A percentile compares a stretch with the other conserved stretches of the same genome.
Conservation (phyloP, 2,113 vertebrate genomes). For the Pteropus alecto region DNA sequence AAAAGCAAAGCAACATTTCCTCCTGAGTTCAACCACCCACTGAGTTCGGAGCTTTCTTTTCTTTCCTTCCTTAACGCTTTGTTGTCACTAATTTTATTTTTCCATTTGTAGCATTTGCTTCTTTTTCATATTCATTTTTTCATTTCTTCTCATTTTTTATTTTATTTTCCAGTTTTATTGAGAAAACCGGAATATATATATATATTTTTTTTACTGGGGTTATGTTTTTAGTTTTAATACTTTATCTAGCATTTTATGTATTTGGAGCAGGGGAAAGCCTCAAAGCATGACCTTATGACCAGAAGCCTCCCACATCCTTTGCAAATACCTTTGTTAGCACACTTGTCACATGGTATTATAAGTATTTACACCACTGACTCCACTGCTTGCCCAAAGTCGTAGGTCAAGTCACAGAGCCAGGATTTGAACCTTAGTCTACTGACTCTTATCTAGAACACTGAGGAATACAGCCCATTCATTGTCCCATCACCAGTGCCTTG, state of each 20-base stretch:
- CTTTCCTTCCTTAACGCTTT: background rate
- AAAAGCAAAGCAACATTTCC: background rate
- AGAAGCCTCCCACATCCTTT: background rate
- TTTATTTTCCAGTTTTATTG: background rate
- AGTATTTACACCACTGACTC: background rate
- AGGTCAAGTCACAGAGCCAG: background rate
- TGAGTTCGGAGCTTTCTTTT: background rate
- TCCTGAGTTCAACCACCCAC: background rate
- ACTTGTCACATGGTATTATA: background rate
- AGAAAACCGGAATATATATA: background rate
- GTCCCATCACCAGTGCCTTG: background rate
- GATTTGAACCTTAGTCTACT: background rate
- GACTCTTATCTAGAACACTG: background rate
- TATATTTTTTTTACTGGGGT: no score
- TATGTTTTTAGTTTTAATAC: background rate
- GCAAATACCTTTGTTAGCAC: background rate
- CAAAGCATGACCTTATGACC: background rate
- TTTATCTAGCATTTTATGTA: background rate
- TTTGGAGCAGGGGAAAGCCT: background rate
- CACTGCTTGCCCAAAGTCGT: background rate
- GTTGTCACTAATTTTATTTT: background rate
- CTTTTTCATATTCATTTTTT: background rate
- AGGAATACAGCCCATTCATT: background rate
- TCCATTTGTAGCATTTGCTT: background rate
- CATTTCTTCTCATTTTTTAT: background rate